Conservation (phyloP, 53 echinoderm and acorn worm species). For the Apostichopus leukothele region DNA sequence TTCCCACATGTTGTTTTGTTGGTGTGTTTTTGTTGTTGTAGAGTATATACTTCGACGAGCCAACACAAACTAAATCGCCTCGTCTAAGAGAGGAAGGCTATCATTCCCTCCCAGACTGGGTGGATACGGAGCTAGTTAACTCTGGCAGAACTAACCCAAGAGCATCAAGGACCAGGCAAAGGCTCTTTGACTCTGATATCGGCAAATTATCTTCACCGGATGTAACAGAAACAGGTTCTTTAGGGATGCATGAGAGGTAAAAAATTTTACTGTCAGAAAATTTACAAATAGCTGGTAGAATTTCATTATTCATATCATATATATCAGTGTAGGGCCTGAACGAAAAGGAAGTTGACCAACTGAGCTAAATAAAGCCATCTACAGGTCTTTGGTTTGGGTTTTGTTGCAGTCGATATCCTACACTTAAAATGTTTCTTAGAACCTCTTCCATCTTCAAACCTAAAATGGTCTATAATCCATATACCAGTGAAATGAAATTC, state of each 20-base stretch:
- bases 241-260: conserved; percentile 6
- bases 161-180: conserved; percentile 37
- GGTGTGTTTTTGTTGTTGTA: not conserved
- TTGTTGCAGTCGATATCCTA: no score
- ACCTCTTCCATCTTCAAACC: no score
- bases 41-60: conserved; percentile 92
- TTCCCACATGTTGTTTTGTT: no score
- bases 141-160: conserved; percentile 28
- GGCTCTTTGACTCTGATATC: conserved; percentile 28
- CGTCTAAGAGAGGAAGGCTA: conserved; percentile 41
- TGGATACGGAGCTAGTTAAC: conserved; percentile 65
- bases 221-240: not conserved
- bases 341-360: no score
- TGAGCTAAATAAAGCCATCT: no score
- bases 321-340: no score
- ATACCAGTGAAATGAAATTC: no score
- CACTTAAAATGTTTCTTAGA: no score
- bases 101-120: conserved; percentile 79
- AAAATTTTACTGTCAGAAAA: not conserved
- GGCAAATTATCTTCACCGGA: conserved; percentile 12
- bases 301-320: no score
- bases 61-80: conserved; percentile 59
- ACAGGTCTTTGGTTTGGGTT: no score
- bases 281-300: no score
- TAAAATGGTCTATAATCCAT: no score